Evolutionary conservation across 2,888 invertebrate genomes (phyloP), one percentile per base, ranked within the genome.

Genomic region (Panzeria rudis): DNA sequence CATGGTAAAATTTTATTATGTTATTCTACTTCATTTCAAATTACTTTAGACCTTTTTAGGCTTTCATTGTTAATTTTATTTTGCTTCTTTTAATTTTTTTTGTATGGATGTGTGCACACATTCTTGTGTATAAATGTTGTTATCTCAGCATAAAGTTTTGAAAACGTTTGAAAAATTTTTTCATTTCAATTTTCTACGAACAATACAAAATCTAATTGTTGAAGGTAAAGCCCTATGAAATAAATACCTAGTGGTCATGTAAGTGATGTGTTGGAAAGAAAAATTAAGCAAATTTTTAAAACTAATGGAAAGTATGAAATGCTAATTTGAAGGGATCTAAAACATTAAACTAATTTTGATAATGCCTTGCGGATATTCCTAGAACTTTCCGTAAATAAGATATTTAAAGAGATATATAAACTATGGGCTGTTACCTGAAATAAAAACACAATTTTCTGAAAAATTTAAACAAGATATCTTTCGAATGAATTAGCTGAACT

Each of bases 1-100:
- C 38, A 23, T 47, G 15, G 11, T 13, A 52, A 41, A 52, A 41
- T 77, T 83, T 71, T 71, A 54, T 82, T 75, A 76, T 76, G 44
- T 62, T 23, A 44, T 54, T 69, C 54, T 50, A 20, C 76, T 77
- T 64, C 62, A 23, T 64, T 66, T 83, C 38, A 83, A 77, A 71
- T 62, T 62, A 71, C 56, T 71, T 69, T 44, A 83, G 35, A 64
- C 15, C 50, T 64, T 66, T 76, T 83, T 64, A 77, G 82, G 71
- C 71, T 25, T 64, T 59, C 38, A 20, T 17, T 50, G 9, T 69
- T 71, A 61, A 61, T 61, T 61, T 44, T 25, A 54, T 56, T 47
- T 52, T 41, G 64, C 29, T 29, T 56, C 69, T 50, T 66, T 71
- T 64, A 66, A 59, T 73, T 80, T 62, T 20, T 59, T n/a, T 3